Base-by-base conservation (phyloP, 35 echinoderm and acorn worm species). In the Ptychodera flava region DNA sequence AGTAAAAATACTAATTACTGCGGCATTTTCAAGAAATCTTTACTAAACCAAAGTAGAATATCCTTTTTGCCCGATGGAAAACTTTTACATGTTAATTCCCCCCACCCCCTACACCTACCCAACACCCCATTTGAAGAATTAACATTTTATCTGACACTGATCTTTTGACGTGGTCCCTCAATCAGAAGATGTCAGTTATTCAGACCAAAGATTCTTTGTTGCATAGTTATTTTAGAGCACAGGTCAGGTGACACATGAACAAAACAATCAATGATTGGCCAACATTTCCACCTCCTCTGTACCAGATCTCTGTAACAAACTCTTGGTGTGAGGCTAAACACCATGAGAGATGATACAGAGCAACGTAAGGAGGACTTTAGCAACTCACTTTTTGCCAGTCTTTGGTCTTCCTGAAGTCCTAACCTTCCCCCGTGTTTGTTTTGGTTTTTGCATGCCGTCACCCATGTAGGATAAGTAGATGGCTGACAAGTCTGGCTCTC, bases 401-500 rank as follows among this genome's bases (percentile, higher is more conserved):
- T 36, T 83, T 16, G 82, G 82, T 16, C 82, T 33, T 34, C 80
- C 80, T 36, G 82, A 34, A n/a, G 86, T 91, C 32, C 91, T 97
- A 6, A 85, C 91, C 86, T 91, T 91, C 38, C 95, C 91, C 33
- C 85, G 85, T 32, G 94, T 77, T 31, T 89, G 89, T 79, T 97
- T 97, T 22, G 92, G 92, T 82, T 92, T 82, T 80, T 91, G 91
- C 30, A 85, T 90, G 1, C 92, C 92, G 31, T 97, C 92, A 15
- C 80, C 89, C 0, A 84, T 98, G 64, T 98, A 98, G 0, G 90
- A 85, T 36, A 98, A 77, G 88, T 88, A 98, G 29, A 98, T 88
- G 30, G 94, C 86, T 29, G 95, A 98, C 27, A 98, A 79, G 81
- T 98, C 95, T 1, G 82, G 80, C 80, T 98, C 92, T 28, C 83